Conservation (phyloP, 2,888 invertebrate genomes). For the Brachypalpus laphriformis region DNA sequence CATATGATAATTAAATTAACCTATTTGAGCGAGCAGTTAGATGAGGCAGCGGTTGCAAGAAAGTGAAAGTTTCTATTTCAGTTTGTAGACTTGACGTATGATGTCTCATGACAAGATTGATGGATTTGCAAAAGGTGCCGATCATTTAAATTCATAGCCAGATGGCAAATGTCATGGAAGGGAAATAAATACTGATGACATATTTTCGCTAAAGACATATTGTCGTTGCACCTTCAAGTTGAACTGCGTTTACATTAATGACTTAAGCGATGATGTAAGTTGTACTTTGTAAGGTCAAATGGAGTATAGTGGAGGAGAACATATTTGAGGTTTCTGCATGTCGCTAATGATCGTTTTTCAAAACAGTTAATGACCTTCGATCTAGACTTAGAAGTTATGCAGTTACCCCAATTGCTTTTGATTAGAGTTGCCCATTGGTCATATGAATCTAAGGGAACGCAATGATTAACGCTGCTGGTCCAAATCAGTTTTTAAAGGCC, state of each 20-base stretch:
- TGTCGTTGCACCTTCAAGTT: background rate
- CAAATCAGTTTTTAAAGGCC: no score
- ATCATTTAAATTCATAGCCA: conserved; percentile 27
- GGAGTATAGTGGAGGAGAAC: background rate
- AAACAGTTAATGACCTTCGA: background rate
- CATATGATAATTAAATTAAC: conserved; percentile 45
- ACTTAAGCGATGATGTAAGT: background rate
- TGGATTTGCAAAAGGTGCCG: conserved; percentile 27
- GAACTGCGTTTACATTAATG: background rate
- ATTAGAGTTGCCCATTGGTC: no score
- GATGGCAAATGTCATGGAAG: background rate
- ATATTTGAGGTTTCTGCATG: background rate
- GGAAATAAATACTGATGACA: conserved; percentile 2
- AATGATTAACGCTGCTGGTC: no score
- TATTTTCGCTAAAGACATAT: background rate
- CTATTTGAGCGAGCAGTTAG: conserved; percentile 9
- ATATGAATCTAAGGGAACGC: no score
- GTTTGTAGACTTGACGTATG: conserved; percentile 37
- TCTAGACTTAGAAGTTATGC: background rate
- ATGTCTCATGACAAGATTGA: conserved; percentile 30
- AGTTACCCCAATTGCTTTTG: no score
- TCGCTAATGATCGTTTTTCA: background rate
- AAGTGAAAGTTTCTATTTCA: conserved; percentile 45
- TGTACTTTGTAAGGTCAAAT: background rate
- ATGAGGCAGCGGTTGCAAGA: background rate